Evolutionary conservation across 2,797 vertebrate genomes (phyloP), one percentile per base, ranked within the genome.

Genomic region (Gobionotothen gibberifrons): DNA sequence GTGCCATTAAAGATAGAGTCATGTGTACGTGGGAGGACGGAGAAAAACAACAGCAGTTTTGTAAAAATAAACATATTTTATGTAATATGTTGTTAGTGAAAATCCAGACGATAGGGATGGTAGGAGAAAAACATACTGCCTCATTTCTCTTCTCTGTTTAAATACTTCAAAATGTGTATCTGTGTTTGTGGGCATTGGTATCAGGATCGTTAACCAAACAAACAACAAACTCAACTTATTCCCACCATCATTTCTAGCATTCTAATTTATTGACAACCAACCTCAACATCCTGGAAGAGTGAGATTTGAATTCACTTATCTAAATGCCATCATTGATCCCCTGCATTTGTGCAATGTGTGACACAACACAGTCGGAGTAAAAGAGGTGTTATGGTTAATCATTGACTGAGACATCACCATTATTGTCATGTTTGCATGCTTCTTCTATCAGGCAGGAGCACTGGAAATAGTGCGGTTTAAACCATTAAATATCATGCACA

Each of bases 201-300:
- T 76, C 43, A 0, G 29, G 48, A 43, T 64, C 42, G 42, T 69
- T 26, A 26, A 26, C 26, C 26, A 26, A 26, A 26, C 26, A 26
- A 26, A 26, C 52, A 73, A 79, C 59, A 52, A 78, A 54, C 44
- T 60, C 47, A 17, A 21, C 51, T 82, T 72, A 51, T 54, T 72
- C 55, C 47, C 63, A 22, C 42, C 1, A 2, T 36, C 64, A 85
- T 47, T 43, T 51, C 56, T 60, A 69, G 78, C 56, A 70, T 47
- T 74, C 69, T 67, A 64, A 61, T 53, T 79, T 54, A 55, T 54
- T 58, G 46, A 47, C 51, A 77, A 80, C 69, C 52, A 74, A 49
- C 70, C 32, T 55, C 63, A 48, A 29, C 59, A 61, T 47, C 48
- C 29, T 48, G 17, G 14, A 49, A 54, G 55, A 69, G 51, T 1